Base-by-base conservation (phyloP, 2,888 invertebrate species). In the Cephus nigrinus region DNA sequence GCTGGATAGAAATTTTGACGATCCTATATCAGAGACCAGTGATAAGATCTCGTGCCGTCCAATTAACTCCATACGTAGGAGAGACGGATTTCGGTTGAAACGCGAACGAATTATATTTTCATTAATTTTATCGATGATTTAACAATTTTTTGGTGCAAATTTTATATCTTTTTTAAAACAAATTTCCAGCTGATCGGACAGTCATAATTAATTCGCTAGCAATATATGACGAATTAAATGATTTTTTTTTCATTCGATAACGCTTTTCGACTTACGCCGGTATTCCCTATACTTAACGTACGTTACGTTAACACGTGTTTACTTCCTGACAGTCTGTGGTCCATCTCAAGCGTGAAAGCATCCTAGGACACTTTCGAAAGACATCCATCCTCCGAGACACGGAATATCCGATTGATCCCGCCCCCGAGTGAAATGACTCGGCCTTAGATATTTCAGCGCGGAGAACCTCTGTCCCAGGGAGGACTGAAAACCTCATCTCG, bases 401-500 rank as follows among this genome's bases (percentile, higher is more conserved):
- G 55, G 55, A 55, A 55, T 55, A 55, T 23, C 55, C 55, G 55
- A 55, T 23, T 55, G 5, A 23, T 55, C 23, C 1, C 55, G 23
- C 55, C 23, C 55, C 9, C 55, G 55, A 55, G 55, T 5, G 23
- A 55, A 23, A 55, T 9, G 55, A 9, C 55, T 36, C 23, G 55
- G 55, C 55, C 23, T 55, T 55, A 23, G 15, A 9, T 9, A 23
- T 55, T 55, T 55, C 23, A 73, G 72, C 72, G 15, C 33, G 35
- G 36, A 73, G 36, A 36, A 31, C 55, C 69, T 35, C 12, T 9
- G 15, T 30, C n/a, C 68, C 23, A 35, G 76, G 68, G 71, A 40
- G 35, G 73, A 82, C 80, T 80, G 82, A 81, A 80, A 81, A 80
- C 81, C 82, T 82, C 83, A 82, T 82, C 84, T 83, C 82, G 83